These are phyloP conservation scores for Cynopterus sphinx DNA, from an alignment of 2,797 vertebrate species.

Conservation along the genomic window DNA sequence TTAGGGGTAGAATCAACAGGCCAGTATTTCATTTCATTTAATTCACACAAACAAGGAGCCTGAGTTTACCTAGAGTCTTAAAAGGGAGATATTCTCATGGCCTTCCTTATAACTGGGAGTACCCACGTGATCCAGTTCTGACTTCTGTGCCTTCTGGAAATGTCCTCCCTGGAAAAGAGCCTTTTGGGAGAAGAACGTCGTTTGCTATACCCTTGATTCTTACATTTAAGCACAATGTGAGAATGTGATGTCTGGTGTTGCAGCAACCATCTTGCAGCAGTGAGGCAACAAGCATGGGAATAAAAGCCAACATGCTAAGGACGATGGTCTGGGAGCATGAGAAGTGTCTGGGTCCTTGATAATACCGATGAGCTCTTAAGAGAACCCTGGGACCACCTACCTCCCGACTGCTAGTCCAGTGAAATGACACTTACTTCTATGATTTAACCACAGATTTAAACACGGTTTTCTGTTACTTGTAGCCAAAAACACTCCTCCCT, in stretches of 20 bases:
- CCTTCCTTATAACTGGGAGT: neutral
- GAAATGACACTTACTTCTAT: neutral
- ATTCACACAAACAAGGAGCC: neutral
- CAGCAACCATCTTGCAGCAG: neutral
- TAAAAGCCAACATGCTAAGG: neutral
- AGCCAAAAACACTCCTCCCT: neutral
- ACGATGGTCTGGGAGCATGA: neutral
- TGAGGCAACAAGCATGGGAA: neutral
- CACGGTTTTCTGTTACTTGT: neutral
- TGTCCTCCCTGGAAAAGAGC: neutral
- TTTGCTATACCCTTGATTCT: neutral
- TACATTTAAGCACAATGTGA: neutral
- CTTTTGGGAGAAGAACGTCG: neutral
- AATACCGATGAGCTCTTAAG: neutral
- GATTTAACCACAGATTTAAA: neutral
- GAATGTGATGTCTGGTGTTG: neutral
- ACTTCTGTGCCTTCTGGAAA: neutral
- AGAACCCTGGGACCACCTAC: neutral
- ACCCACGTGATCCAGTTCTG: neutral
- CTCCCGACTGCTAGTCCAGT: neutral
- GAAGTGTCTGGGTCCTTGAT: neutral
- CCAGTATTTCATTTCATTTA: neutral
- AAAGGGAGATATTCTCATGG: neutral
- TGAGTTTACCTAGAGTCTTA: neutral
- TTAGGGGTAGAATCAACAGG: neutral